Base-by-base conservation (phyloP, 2,888 invertebrate genomes). In the Drosophila neoperkinsi region DNA sequence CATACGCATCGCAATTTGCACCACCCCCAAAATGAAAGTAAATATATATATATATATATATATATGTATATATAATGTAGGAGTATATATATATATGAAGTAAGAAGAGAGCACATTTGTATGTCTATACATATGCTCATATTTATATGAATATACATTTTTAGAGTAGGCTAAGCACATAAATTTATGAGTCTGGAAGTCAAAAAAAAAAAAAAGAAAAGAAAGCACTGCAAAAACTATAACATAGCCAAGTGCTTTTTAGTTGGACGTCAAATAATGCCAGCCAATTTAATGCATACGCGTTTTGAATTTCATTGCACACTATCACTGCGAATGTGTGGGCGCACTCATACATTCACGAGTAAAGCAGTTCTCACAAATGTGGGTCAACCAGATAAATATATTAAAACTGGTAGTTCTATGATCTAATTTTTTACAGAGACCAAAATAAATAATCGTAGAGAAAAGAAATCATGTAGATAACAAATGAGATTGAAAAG, bases 301-400 rank as follows among this genome's bases (percentile, higher is more conserved):
- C 84, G 69, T 74, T 79, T 87, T 79, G 82, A 79, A 81, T 81
- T 87, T 84, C 84, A 84, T 84, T 78, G 84, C 84, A 87, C 62
- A 87, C 64, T 58, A 62, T 53, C 52, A 55, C 30, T 49, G n/a
- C 16, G 52, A 9, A 50, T 36, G 51, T 55, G 38, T 63, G 64
- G 55, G 60, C 60, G 57, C 52, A 41, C 28, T 43, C 51, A 41
- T 25, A 46, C 53, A 18, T 21, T 21, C 31, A 36, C 28, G 25
- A 36, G 21, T 43, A 55, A 57, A 57, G 34, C 59, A 28, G 28
- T 55, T 36, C 34, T 30, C 49, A 16, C 5, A 56, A 66, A 79
- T 80, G 59, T 80, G 65, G 76, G 77, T 80, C 77, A 77, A 55
- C 53, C 34, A 46, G 33, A 52, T 28, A 11, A 25, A 25, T 36